A percentile compares a stretch with the other conserved stretches of the same genome.
phyloP scores from a whole-genome alignment of 2,888 invertebrate species.

The Diaperis boleti region DNA sequence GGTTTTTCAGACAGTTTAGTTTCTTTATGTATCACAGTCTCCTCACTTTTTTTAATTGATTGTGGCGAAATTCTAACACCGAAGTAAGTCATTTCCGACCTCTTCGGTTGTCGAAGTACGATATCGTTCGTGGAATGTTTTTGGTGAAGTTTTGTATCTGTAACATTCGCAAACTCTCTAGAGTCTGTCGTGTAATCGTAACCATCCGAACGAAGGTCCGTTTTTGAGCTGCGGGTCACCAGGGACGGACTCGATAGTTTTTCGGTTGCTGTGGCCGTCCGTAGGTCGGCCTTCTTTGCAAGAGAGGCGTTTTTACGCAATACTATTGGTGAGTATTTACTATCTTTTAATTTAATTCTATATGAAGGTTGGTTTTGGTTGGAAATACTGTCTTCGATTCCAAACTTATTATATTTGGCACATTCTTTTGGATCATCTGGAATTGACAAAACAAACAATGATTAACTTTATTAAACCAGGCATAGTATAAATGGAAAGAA shows the following conservation, averaged over 20 bases:
- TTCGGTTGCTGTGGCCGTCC: slow-evolving; percentile 47
- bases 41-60: slow-evolving; percentile 46
- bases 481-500: not conserved
- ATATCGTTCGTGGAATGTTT: slow-evolving; percentile 50
- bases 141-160: slow-evolving; percentile 44
- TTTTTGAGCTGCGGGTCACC: slow-evolving; percentile 50
- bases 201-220: slow-evolving; percentile 11
- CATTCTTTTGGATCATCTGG: slow-evolving; percentile 20
- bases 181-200: slow-evolving; percentile 27
- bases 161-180: slow-evolving; percentile 44
- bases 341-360: slow-evolving; percentile 23
- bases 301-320: slow-evolving; percentile 10
- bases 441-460: slow-evolving; percentile 3
- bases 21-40: slow-evolving; percentile 53
- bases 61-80: slow-evolving; percentile 60
- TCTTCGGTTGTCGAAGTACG: slow-evolving; percentile 62
- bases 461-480: not conserved
- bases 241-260: slow-evolving; percentile 62
- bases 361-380: slow-evolving; percentile 15
- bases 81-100: slow-evolving; percentile 65
- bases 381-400: slow-evolving; percentile 17
- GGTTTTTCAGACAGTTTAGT: slow-evolving; percentile 57
- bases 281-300: slow-evolving; percentile 49
- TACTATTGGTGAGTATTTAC: slow-evolving; percentile 23
- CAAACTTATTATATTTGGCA: slow-evolving; percentile 19